A percentile compares a stretch with the other conserved stretches of the same genome.
phyloP scores from a whole-genome alignment of 2,888 invertebrate genomes.

The Metopia argyrocephala region DNA sequence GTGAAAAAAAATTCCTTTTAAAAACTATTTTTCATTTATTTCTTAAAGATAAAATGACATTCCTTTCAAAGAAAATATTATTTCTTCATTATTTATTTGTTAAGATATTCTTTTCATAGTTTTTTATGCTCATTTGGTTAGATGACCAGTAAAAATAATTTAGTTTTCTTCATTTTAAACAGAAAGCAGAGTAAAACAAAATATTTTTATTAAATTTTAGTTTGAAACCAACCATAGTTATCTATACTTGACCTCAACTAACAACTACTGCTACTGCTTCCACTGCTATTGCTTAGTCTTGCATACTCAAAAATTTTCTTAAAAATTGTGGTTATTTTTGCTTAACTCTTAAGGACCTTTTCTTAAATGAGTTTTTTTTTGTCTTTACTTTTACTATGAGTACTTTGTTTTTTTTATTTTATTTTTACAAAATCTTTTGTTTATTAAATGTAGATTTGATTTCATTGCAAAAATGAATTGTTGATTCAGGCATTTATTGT shows the following conservation, averaged over 20 bases:
- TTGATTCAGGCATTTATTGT: slow-evolving; percentile 52
- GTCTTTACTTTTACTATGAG: not conserved
- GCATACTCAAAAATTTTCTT: slow-evolving; percentile 20
- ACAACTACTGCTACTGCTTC: not conserved
- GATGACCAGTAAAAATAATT: slow-evolving; percentile 20
- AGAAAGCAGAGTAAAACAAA: not conserved
- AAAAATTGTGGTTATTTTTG: slow-evolving; percentile 35
- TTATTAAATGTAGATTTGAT: slow-evolving; percentile 8
- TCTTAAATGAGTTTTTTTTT: not conserved
- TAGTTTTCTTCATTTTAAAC: too few relatives aligned
- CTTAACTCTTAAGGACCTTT: slow-evolving; percentile 32
- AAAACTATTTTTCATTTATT: not conserved
- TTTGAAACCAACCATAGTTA: slow-evolving; percentile 11
- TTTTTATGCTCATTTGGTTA: slow-evolving; percentile 2
- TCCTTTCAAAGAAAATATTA: too few relatives aligned
- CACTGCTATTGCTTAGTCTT: not conserved
- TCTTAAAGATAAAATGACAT: not conserved
- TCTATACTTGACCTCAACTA: slow-evolving; percentile 47
- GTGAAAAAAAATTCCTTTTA: not conserved
- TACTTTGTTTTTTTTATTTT: not conserved
- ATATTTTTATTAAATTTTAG: slow-evolving; percentile 18
- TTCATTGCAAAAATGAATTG: slow-evolving; percentile 33
- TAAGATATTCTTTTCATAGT: not conserved
- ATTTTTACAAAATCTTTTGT: slow-evolving; percentile 24
- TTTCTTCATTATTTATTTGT: slow-evolving; percentile 15